Evolutionary conservation across 2,888 invertebrate species (phyloP).

Genomic region (Limnephilus marmoratus): DNA sequence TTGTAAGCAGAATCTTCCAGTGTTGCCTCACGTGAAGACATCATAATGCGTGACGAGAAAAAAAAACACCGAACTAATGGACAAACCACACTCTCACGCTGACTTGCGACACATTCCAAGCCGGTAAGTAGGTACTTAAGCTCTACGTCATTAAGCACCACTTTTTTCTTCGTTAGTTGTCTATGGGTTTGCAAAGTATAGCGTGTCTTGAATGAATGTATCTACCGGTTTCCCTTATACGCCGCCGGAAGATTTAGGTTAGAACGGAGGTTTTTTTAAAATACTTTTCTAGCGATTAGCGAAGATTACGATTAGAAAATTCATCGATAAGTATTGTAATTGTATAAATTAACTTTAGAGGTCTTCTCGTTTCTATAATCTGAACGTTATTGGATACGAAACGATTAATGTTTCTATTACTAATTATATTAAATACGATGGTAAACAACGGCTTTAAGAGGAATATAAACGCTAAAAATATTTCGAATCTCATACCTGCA

Average conservation of each 20-base stretch:
- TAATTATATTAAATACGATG: not conserved
- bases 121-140: not conserved
- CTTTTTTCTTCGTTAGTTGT: not conserved
- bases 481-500: no score
- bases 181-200: not conserved
- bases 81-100: constrained; percentile 24
- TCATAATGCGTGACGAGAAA: constrained; percentile 33
- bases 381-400: not conserved
- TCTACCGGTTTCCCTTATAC: not conserved
- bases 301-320: not conserved
- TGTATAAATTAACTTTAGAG: not conserved
- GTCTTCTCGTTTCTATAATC: not conserved
- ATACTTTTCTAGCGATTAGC: not conserved
- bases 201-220: not conserved
- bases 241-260: not conserved
- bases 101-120: constrained; percentile 32
- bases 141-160: not conserved
- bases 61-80: not conserved
- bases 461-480: no score
- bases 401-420: not conserved
- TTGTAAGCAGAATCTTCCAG: constrained; percentile 13
- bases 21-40: constrained; percentile 35
- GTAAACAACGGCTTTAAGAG: no score
- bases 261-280: not conserved
- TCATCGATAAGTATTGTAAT: not conserved